A percentile compares a stretch with the other conserved stretches of the same genome.
phyloP scores from a whole-genome alignment of 1,140 invertebrate genomes.

The Piezodorus guildinii region DNA sequence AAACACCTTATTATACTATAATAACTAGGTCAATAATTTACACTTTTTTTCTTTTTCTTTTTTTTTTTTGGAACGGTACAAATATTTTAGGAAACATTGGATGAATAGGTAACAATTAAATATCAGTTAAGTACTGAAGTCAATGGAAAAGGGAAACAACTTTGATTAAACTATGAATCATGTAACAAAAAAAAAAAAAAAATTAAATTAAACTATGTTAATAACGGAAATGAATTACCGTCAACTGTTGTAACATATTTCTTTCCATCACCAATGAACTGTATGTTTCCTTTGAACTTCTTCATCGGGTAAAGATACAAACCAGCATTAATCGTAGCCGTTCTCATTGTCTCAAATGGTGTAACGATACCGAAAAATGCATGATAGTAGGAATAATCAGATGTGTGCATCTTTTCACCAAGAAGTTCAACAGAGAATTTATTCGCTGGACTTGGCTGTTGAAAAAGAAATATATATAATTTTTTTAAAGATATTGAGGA shows the following conservation, averaged over 20 bases:
- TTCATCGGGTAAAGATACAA: conserved; percentile 16
- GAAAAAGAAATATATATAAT: conserved; percentile 9
- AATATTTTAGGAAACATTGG: no score
- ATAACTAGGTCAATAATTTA: no score
- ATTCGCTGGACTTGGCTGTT: conserved; percentile 1
- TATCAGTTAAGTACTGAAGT: no score
- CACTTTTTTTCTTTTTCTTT: no score
- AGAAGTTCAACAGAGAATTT: not conserved
- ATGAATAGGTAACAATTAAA: no score
- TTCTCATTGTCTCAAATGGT: conserved; percentile 15
- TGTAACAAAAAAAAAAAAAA: no score
- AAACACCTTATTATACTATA: no score
- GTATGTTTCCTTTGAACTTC: conserved; percentile 19
- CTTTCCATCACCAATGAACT: conserved; percentile 19
- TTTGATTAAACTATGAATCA: no score
- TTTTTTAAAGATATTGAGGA: not conserved
- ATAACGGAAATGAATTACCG: conserved; percentile 11
- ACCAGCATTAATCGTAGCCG: not conserved
- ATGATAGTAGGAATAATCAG: conserved; percentile 3
- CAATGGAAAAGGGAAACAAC: no score
- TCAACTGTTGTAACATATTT: conserved; percentile 19
- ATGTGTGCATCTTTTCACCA: not conserved
- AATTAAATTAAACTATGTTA: no score
- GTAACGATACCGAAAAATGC: conserved; percentile 6
- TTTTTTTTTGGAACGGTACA: no score